Percentiles rank a stretch among this genome's conserved stretches.
phyloP scores from a whole-genome alignment of 2,888 invertebrate species.

The Watsonalla binaria region DNA sequence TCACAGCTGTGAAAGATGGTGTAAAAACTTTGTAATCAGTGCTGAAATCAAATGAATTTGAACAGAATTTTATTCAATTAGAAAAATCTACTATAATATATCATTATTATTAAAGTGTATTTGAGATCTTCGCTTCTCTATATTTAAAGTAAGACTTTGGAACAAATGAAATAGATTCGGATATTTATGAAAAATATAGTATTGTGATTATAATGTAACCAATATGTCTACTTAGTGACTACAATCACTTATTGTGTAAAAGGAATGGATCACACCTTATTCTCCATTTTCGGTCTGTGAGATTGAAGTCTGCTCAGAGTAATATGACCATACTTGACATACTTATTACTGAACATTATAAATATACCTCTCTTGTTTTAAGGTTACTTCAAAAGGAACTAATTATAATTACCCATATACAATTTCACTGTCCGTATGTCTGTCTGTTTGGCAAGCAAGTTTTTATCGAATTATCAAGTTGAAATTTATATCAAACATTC shows the following conservation, averaged over 20 bases:
- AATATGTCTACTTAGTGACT: background rate
- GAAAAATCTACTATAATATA: background rate
- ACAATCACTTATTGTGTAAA: background rate
- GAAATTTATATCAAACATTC: too few species aligned
- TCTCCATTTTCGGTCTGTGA: background rate
- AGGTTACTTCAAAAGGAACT: too few species aligned
- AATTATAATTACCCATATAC: too few species aligned
- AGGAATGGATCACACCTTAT: background rate
- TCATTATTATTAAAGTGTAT: background rate
- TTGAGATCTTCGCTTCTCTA: slow-evolving; percentile 1
- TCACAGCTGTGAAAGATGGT: too few species aligned
- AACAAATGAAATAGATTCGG: background rate
- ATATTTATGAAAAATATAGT: background rate
- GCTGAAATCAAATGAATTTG: too few species aligned
- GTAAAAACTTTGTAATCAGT: too few species aligned
- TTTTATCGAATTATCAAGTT: too few species aligned
- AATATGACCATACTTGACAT: background rate
- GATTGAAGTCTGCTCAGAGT: background rate
- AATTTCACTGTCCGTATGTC: too few species aligned
- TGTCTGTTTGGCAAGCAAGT: too few species aligned
- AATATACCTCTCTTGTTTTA: too few species aligned
- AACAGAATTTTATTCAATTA: background rate
- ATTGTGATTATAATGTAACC: background rate
- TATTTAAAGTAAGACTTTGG: background rate
- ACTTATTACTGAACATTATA: too few species aligned